Conservation (phyloP, 2,113 vertebrate species). For the Harpagus bidentatus region DNA sequence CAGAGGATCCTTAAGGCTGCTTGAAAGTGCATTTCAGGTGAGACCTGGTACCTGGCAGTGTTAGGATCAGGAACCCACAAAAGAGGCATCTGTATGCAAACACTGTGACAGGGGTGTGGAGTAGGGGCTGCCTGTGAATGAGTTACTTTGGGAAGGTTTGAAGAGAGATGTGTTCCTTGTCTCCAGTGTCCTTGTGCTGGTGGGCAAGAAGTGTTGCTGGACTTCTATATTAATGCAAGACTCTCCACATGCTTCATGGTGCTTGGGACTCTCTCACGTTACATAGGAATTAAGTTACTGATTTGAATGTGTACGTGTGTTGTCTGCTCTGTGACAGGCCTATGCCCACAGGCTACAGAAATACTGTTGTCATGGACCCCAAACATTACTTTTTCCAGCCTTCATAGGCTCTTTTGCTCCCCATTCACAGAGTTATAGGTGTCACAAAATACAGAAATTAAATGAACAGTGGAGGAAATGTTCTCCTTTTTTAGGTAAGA, state of each 20-base stretch:
- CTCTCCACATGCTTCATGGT: fast-evolving
- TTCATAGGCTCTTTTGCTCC: neutral
- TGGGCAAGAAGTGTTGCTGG: neutral
- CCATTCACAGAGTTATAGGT: neutral
- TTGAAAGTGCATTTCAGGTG: neutral
- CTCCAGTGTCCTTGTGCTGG: neutral
- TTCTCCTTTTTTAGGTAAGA: neutral
- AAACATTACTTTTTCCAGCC: neutral
- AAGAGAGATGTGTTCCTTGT: neutral
- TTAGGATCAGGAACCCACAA: neutral
- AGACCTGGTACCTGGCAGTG: neutral
- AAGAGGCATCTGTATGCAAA: neutral
- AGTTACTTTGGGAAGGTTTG: fast-evolving
- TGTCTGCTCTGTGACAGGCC: neutral
- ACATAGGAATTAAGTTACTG: neutral
- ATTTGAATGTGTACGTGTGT: neutral
- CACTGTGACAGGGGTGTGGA: neutral
- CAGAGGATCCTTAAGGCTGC: neutral
- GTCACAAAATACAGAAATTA: neutral
- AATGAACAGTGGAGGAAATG: neutral
- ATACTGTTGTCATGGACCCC: neutral
- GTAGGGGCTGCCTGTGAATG: neutral
- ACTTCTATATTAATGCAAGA: neutral
- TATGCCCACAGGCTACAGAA: neutral
- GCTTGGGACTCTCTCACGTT: neutral